Percentiles rank a stretch among this genome's conserved stretches.
phyloP scores from a whole-genome alignment of 2,113 vertebrate species.

The Gobius niger region DNA sequence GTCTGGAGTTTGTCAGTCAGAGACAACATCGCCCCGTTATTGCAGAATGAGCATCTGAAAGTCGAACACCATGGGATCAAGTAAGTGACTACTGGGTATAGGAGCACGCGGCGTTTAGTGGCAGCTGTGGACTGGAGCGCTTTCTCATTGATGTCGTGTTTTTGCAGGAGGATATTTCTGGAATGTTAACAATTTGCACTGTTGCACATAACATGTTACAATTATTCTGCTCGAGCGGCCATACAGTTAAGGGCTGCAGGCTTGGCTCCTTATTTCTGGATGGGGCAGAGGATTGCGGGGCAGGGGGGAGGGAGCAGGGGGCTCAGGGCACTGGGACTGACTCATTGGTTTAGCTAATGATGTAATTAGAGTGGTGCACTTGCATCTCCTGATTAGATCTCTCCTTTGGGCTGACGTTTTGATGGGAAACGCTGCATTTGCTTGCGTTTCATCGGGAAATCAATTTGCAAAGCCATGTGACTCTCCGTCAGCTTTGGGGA shows the following conservation, averaged over 20 bases:
- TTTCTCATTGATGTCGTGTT: conserved; percentile 45
- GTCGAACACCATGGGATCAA: conserved; percentile 13
- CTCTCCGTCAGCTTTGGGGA: conserved; percentile 17
- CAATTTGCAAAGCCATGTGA: conserved; percentile 13
- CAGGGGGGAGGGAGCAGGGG: conserved; percentile 29
- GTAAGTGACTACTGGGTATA: conserved; percentile 2
- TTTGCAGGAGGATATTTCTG: conserved; percentile 67
- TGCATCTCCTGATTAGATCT: conserved; percentile 69
- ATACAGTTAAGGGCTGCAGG: conserved; percentile 70
- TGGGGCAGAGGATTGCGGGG: conserved; percentile 46
- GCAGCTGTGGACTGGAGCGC: conserved; percentile 11
- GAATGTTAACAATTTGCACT: conserved; percentile 69
- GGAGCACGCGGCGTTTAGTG: conserved; percentile 13
- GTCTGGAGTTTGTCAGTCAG: conserved; percentile 35
- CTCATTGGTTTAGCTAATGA: conserved; percentile 77
- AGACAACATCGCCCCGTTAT: conserved; percentile 18
- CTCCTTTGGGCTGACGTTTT: conserved; percentile 28
- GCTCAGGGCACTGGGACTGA: conserved; percentile 66
- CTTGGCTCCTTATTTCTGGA: conserved; percentile 73
- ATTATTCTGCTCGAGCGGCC: conserved; percentile 75
- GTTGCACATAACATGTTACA: conserved; percentile 73
- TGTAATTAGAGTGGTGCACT: conserved; percentile 73
- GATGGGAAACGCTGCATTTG: conserved; percentile 26
- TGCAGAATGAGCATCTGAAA: not conserved
- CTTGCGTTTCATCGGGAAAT: conserved; percentile 33